Base-by-base conservation (phyloP, 2,113 vertebrate species). In the Callaeas wilsoni region DNA sequence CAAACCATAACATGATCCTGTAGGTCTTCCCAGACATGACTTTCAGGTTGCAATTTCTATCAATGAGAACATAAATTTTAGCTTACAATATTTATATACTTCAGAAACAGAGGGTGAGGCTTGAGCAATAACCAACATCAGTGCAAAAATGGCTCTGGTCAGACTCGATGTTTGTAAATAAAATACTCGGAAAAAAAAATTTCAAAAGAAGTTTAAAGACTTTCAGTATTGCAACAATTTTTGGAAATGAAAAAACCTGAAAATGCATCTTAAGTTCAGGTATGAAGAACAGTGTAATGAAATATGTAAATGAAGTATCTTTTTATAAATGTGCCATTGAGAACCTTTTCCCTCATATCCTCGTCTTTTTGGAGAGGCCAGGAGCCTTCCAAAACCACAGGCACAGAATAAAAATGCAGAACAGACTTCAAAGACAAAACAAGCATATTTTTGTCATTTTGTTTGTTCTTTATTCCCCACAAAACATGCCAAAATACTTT, bases 351-450 rank as follows among this genome's bases (percentile, higher is more conserved):
- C 35, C 35, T 60, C 37, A 29, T 2, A 23, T 4, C 16, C 8
- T 11, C 0, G 0, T 39, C 32, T 53, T 15, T 65, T 27, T 16
- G 2, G 37, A 80, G 56, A 56, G 37, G 68, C 42, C 12, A 53
- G 55, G 1, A 57, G 42, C 67, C 55, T 62, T 85, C 7, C 69
- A 60, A 87, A 96, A 56, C 41, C 77, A 76, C 77, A 62, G 64
- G 30, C 53, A 47, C 47, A 52, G 53, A 60, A 87, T 4, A 52
- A 53, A 93, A 87, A 49, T 4, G 10, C 22, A 50, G 30, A 63
- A 47, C 64, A 69, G 39, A 27, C 41, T 84, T 74, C 49, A 74
- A 55, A 86, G 60, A 68, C 47, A 70, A 75, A 64, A 80, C 15
- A 62, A 75, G 14, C 65, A 27, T 21, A 41, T 74, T 75, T 88